phyloP scores from a whole-genome alignment of 2,797 vertebrate genomes.

The Nasua narica region DNA sequence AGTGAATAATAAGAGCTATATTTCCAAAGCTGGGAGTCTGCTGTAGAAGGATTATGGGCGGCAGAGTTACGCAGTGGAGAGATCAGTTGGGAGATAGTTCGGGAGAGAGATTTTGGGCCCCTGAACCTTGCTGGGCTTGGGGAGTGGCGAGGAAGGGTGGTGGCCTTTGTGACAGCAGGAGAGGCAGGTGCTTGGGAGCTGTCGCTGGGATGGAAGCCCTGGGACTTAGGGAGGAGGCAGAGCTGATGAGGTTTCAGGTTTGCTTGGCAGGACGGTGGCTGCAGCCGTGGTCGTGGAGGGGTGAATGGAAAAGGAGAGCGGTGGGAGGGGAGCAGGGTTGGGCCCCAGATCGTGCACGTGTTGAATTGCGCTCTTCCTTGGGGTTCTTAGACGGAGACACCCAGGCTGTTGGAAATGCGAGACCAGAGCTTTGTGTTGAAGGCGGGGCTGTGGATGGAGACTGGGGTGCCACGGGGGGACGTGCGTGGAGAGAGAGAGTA shows the following conservation, averaged over 20 bases:
- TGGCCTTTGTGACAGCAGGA: background rate
- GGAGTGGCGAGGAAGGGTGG: background rate
- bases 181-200: background rate
- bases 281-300: fast-evolving
- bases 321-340: background rate
- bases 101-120: background rate
- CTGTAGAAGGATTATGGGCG: background rate
- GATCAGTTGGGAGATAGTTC: background rate
- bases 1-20: background rate
- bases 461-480: background rate
- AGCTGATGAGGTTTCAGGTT: background rate
- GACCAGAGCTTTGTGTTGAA: background rate
- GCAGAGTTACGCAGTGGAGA: background rate
- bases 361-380: background rate
- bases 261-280: background rate
- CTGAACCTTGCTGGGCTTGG: background rate
- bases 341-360: background rate
- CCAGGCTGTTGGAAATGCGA: background rate
- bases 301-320: background rate
- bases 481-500: background rate
- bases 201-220: fast-evolving
- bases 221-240: background rate
- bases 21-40: background rate
- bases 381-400: background rate
- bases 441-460: background rate